Conservation (phyloP, 2,113 vertebrate genomes). For the Myrmecophaga tridactyla region DNA sequence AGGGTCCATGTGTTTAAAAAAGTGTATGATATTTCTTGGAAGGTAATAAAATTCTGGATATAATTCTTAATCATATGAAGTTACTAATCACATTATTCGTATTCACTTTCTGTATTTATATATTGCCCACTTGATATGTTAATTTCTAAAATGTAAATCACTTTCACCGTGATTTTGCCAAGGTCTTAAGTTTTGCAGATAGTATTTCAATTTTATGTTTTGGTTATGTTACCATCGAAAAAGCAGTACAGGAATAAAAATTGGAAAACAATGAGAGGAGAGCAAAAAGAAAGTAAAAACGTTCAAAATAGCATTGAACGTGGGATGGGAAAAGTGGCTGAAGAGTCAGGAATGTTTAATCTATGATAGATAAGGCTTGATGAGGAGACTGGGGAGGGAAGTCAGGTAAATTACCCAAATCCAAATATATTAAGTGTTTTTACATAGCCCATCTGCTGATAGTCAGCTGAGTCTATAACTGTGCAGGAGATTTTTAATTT, state of each 20-base stretch:
- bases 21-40: background rate
- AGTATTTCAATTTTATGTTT: background rate
- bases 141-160: background rate
- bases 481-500: background rate
- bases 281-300: background rate
- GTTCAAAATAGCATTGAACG: background rate
- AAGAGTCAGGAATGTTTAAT: background rate
- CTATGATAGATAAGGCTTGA: background rate
- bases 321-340: background rate
- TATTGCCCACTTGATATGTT: background rate
- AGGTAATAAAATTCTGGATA: background rate
- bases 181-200: background rate
- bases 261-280: background rate
- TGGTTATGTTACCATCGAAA: background rate
- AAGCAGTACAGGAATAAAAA: background rate
- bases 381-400: too few relatives aligned
- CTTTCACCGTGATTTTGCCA: background rate
- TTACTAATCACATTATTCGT: background rate
- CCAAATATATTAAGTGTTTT: background rate
- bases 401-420: background rate
- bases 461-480: background rate
- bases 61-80: background rate
- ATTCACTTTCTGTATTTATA: background rate
- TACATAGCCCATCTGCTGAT: background rate
- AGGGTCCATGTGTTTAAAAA: background rate